Base-by-base conservation (phyloP, 2,113 vertebrate genomes). In the Onychorhynchus coronatus region DNA sequence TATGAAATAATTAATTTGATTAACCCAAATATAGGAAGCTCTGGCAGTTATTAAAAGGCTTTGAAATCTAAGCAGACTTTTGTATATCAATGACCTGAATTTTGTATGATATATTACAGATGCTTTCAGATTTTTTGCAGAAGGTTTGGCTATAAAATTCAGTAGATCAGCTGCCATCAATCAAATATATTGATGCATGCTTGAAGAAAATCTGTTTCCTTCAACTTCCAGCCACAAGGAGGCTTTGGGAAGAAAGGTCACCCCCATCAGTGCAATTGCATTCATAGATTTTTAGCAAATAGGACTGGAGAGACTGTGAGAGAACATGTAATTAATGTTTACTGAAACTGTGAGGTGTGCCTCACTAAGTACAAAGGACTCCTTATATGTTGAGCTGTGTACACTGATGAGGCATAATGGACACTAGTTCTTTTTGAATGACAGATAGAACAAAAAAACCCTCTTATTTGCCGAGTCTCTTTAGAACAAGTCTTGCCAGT, bases 1-100 rank as follows among this genome's bases (percentile, higher is more conserved):
- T 91, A 85, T 79, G 77, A 89, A 95, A 82, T 70, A 89, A 93
- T 81, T 92, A 92, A 94, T 95, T 87, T 37, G 82, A 95, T 95
- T 92, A 95, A 89, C 28, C 30, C 55, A 89, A 87, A 81, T 87
- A 52, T 53, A 91, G 91, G 80, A 95, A 95, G 84, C n/a, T 89
- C 81, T 95, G 91, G 62, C 89, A 91, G 53, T 91, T 87, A 94
- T 68, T 89, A 89, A 95, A 94, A 89, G 49, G 44, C 58, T 75
- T 78, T 25, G 41, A 91, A 91, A 75, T 87, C 62, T 92, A 75
- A 94, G 41, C 66, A 95, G 87, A 72, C 58, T 89, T 74, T 59
- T 44, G 33, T 92, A 13, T 87, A 52, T 31, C 67, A 50, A 28
- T 85, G 77, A 31, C 42, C 35, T 71, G 47, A 95, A 14, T 87